phyloP scores from a whole-genome alignment of 2,888 invertebrate species.

The Acronicta aceris region DNA sequence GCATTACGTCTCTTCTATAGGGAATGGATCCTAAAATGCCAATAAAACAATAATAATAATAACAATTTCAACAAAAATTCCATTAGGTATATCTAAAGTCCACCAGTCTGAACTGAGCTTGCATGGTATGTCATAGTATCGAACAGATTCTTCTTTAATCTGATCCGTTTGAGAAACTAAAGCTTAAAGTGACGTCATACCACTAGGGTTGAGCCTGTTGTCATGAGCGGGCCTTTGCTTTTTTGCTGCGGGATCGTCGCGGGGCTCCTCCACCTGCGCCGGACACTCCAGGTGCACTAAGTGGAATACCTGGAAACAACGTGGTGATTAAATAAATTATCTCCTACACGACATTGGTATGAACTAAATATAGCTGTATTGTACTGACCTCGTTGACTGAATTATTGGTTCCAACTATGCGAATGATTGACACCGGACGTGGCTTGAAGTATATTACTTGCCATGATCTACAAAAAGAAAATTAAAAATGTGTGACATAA shows the following conservation, averaged over 20 bases:
- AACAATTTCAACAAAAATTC: too few relatives aligned
- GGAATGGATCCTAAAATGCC: too few relatives aligned
- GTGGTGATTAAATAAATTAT: neutral
- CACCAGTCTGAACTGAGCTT: too few relatives aligned
- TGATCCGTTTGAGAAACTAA: neutral
- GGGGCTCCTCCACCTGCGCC: constrained; percentile 89
- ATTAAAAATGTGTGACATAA: too few relatives aligned
- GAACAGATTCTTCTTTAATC: too few relatives aligned
- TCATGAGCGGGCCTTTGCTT: constrained; percentile 69
- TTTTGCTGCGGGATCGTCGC: constrained; percentile 76
- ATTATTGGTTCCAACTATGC: constrained; percentile 98
- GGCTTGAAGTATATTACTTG: constrained; percentile 96
- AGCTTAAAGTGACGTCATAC: constrained; percentile 16
- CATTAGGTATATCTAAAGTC: too few relatives aligned
- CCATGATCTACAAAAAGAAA: constrained; percentile 92
- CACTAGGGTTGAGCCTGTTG: constrained; percentile 61
- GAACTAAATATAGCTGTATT: neutral
- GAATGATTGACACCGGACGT: constrained; percentile 96
- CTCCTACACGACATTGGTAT: neutral
- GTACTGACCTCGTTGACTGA: constrained; percentile 97
- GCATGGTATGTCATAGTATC: too few relatives aligned
- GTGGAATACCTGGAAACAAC: constrained; percentile 95
- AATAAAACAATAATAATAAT: too few relatives aligned
- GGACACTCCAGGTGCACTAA: constrained; percentile 99
- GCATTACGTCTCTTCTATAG: too few relatives aligned